Evolutionary conservation across 2,797 vertebrate genomes (phyloP), one percentile per base, ranked within the genome.

Genomic region (Microcaecilia unicolor): DNA sequence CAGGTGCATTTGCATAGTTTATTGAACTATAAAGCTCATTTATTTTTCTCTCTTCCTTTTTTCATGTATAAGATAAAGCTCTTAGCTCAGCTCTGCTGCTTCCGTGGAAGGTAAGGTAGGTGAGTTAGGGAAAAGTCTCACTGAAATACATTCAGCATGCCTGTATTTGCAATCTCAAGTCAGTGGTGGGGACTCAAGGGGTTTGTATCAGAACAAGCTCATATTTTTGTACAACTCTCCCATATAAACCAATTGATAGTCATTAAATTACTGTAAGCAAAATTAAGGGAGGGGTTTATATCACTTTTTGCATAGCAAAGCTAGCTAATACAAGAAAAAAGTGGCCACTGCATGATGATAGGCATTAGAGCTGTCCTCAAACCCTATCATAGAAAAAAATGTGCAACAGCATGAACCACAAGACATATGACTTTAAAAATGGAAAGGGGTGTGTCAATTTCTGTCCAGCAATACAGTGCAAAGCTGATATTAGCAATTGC

Each of bases 231-330:
- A 60, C 66, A 56, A 72, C 46, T 53, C 72, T 72, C 74, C 72
- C 65, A 71, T 18, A 6, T 76, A 67, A 71, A 51, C n/a, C 49
- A 72, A 67, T 70, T 51, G 64, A 61, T 70, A 72, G 78, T 72
- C 78, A 78, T 83, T 89, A 89, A 89, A 92, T 91, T 90, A 89
- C 80, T 55, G 42, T 73, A 76, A 76, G 81, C 71, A 79, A 76
- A 70, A n/a, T n/a, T n/a, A n/a, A n/a, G n/a, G n/a, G n/a, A n/a
- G n/a, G n/a, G n/a, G n/a, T n/a, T 64, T 35, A 52, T 58, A 52
- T 77, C 66, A 65, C 73, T 77, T 75, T 60, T 75, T 60, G 70
- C 61, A 59, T 55, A 51, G 62, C 40, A 50, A 39, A 44, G 47
- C 61, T 48, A 17, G 37, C 49, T 64, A 54, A 58, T 51, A 35